phyloP scores from a whole-genome alignment of 1,140 invertebrate species.

The Zaprionus lachaisei region DNA sequence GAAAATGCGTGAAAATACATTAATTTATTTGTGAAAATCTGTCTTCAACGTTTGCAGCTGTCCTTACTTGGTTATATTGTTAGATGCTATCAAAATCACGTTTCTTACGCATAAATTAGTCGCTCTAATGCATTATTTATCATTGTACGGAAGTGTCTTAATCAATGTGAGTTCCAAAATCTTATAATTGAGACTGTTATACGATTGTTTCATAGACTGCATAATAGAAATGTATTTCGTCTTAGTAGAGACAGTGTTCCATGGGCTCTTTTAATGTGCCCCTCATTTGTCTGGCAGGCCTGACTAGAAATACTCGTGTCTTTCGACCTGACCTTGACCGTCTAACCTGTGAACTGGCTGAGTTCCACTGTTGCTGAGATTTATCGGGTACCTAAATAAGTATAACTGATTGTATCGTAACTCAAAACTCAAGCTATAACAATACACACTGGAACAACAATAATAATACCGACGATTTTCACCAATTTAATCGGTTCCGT shows the following conservation, averaged over 20 bases:
- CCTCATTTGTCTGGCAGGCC: conserved; percentile 16
- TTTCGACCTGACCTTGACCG: conserved; percentile 37
- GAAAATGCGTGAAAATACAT: neutral
- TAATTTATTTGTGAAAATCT: neutral
- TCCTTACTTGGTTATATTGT: neutral
- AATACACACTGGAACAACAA: conserved; percentile 34
- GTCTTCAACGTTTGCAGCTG: neutral
- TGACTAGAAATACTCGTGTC: neutral
- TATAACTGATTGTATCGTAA: conserved; percentile 26
- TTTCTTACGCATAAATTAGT: neutral
- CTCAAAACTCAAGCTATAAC: conserved; percentile 27
- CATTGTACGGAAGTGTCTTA: conserved; percentile 29
- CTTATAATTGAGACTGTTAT: conserved; percentile 25
- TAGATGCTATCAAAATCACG: neutral
- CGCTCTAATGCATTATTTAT: conserved; percentile 1
- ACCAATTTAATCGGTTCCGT: conserved; percentile 38
- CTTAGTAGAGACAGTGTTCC: neutral
- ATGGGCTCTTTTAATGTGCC: conserved; percentile 13
- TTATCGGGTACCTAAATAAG: conserved; percentile 9
- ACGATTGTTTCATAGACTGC: conserved; percentile 1
- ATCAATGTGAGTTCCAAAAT: conserved; percentile 42
- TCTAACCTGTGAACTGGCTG: conserved; percentile 34
- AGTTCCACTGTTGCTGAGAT: conserved; percentile 1
- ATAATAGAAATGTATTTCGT: neutral
- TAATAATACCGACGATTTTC: conserved; percentile 34